Evolutionary conservation across 2,797 vertebrate species (phyloP).

Genomic region (Morelia viridis): DNA sequence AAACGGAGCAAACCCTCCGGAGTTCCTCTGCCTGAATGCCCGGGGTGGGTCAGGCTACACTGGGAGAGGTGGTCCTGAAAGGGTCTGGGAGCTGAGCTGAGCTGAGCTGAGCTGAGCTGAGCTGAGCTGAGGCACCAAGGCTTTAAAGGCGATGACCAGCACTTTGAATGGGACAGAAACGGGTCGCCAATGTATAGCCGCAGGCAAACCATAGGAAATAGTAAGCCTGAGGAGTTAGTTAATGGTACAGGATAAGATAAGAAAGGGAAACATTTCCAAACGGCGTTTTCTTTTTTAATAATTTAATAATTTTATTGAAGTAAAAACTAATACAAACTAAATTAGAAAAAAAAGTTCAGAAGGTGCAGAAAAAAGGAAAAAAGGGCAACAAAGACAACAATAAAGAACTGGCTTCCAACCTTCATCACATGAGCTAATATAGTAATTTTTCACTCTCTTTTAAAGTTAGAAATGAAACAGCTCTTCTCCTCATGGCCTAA

Average conservation of each 20-base stretch:
- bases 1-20: neutral
- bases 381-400: neutral
- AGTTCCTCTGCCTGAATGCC: neutral
- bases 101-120: neutral
- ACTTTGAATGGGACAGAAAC: too few relatives aligned
- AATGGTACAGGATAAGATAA: too few relatives aligned
- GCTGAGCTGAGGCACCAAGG: neutral
- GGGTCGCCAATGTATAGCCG: too few relatives aligned
- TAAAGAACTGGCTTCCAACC: neutral
- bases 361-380: neutral
- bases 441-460: too few relatives aligned
- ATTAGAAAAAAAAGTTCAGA: neutral
- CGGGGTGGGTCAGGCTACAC: neutral
- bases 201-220: too few relatives aligned
- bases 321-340: neutral
- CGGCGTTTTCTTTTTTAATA: too few relatives aligned
- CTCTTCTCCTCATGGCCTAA: too few relatives aligned
- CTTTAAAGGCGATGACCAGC: neutral
- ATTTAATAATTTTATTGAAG: too few relatives aligned
- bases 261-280: too few relatives aligned
- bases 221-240: too few relatives aligned
- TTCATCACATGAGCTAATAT: too few relatives aligned
- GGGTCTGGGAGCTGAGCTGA: neutral
- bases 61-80: neutral
- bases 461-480: too few relatives aligned